These are phyloP conservation scores for Sesamia nonagrioides DNA, from an alignment of 1,140 invertebrate genomes.

Conservation along the genomic window DNA sequence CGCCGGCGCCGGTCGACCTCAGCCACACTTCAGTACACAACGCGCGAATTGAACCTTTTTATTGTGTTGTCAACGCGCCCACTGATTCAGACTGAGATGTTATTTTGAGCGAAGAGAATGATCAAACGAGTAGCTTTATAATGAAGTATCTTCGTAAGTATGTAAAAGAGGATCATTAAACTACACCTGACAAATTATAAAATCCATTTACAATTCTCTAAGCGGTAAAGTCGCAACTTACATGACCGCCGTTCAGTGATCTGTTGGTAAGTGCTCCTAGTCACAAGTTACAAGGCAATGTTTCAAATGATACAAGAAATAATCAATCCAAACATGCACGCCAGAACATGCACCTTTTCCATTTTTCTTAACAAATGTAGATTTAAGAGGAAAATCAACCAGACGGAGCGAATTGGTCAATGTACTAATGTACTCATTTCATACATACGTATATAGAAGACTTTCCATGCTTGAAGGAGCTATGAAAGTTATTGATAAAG, in stretches of 20 bases:
- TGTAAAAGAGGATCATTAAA: neutral
- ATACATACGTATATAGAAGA: too few relatives aligned
- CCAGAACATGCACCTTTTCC: neutral
- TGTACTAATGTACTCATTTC: too few relatives aligned
- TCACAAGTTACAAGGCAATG: neutral
- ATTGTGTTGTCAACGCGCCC: constrained; percentile 27
- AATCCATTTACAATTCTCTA: neutral
- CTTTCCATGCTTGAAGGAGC: neutral
- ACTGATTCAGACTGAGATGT: neutral
- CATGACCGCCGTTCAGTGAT: neutral
- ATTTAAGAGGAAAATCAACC: neutral
- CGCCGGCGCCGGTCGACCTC: constrained; percentile 38
- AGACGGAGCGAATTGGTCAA: neutral
- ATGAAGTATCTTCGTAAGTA: neutral
- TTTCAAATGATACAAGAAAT: neutral
- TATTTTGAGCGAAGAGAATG: neutral
- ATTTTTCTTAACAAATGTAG: neutral
- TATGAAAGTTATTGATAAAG: too few relatives aligned
- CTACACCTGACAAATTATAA: neutral
- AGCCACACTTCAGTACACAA: constrained; percentile 38
- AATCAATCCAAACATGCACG: too few relatives aligned
- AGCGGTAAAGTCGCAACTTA: neutral
- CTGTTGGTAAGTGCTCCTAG: neutral
- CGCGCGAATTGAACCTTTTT: constrained; percentile 40
- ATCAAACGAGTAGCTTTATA: neutral